Conservation (phyloP, 1,140 invertebrate species). For the Halesus radiatus region DNA sequence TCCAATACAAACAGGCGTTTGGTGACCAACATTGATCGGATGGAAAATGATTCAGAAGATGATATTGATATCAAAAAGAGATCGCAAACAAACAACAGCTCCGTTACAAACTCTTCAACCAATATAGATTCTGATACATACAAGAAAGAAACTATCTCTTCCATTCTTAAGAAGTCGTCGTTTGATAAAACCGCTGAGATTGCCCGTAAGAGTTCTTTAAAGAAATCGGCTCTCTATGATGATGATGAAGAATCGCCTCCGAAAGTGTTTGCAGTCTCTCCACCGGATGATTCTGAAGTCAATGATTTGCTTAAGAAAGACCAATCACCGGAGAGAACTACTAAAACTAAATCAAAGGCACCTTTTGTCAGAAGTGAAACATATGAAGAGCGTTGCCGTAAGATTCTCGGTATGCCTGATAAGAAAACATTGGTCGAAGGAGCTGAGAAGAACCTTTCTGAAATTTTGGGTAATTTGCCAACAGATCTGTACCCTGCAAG, state of each 20-base stretch:
- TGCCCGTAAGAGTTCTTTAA: conserved; percentile 68
- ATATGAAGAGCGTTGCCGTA: conserved; percentile 78
- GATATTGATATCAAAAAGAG: conserved; percentile 50
- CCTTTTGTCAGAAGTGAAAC: conserved; percentile 74
- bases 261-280: conserved; percentile 63
- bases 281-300: conserved; percentile 60
- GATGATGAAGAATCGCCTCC: conserved; percentile 63
- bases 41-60: conserved; percentile 56
- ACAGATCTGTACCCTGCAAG: conserved; percentile 50
- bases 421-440: conserved; percentile 61
- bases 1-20: conserved; percentile 59
- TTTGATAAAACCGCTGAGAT: conserved; percentile 57
- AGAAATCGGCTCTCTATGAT: conserved; percentile 62
- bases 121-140: conserved; percentile 46
- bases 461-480: conserved; percentile 56
- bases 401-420: conserved; percentile 75
- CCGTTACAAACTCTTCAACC: conserved; percentile 11
- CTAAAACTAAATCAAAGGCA: conserved; percentile 62
- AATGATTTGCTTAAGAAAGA: conserved; percentile 59
- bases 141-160: conserved; percentile 43
- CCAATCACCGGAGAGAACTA: conserved; percentile 59
- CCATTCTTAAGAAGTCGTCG: conserved; percentile 36
- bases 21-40: conserved; percentile 64
- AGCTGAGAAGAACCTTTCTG: conserved; percentile 55
- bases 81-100: not conserved